Conservation (phyloP, 2,888 invertebrate genomes). For the Coelinius sp. region DNA sequence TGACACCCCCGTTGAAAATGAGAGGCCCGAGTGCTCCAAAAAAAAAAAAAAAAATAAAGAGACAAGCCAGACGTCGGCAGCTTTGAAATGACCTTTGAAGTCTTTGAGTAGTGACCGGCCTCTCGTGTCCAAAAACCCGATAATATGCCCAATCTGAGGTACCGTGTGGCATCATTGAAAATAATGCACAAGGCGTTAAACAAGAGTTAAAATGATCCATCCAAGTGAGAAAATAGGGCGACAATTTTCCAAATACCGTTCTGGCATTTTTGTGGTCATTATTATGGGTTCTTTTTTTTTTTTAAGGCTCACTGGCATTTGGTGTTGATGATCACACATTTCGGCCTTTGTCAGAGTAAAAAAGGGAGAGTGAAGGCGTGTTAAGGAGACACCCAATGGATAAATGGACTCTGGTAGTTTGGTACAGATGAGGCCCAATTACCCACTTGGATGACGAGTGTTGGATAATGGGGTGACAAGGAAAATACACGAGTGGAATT, state of each 20-base stretch:
- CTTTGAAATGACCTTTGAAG: conserved; percentile 40
- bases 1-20: conserved; percentile 35
- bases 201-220: conserved; percentile 58
- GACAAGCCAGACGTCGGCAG: conserved; percentile 34
- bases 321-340: conserved; percentile 35
- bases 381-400: background rate
- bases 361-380: background rate
- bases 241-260: conserved; percentile 4
- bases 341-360: background rate
- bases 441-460: conserved; percentile 30
- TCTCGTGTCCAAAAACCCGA: conserved; percentile 47
- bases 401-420: conserved; percentile 11
- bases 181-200: conserved; percentile 47
- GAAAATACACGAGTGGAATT: background rate
- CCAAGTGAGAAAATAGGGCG: conserved; percentile 31
- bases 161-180: conserved; percentile 22
- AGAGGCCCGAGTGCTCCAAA: conserved; percentile 24
- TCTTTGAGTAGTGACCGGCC: conserved; percentile 39
- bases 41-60: conserved; percentile 34
- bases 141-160: conserved; percentile 8
- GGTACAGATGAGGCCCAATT: conserved; percentile 28
- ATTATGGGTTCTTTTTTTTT: conserved; percentile 8
- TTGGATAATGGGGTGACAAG: background rate
- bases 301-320: background rate
- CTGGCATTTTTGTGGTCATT: conserved; percentile 28